Conservation (phyloP, 2,797 vertebrate species). For the Spizella passerina region DNA sequence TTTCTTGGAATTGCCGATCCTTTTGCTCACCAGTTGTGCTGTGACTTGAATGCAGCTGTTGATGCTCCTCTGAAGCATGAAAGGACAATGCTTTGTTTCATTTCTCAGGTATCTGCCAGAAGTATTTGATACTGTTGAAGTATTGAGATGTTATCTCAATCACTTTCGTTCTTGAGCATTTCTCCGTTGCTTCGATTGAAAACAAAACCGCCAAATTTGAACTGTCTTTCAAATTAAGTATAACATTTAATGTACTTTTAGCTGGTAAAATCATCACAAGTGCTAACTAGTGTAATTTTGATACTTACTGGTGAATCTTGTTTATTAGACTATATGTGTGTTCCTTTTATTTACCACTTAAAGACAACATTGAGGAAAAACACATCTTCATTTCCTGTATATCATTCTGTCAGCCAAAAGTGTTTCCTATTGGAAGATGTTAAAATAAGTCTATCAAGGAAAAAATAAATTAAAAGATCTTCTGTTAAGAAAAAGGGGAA, state of each 20-base stretch:
- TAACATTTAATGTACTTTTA: not conserved
- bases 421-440: not conserved
- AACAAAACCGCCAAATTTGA: not conserved
- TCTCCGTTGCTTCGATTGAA: not conserved
- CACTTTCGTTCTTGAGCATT: not conserved
- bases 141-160: not conserved
- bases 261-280: not conserved
- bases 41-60: not conserved
- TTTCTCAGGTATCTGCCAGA: not conserved
- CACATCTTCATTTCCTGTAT: not conserved
- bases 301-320: not conserved
- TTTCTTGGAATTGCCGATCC: not conserved
- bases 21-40: not conserved
- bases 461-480: not conserved
- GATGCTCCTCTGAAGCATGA: slow-evolving; percentile 25
- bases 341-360: not conserved
- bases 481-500: not conserved
- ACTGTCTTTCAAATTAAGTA: not conserved
- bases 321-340: not conserved
- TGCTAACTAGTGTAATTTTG: not conserved
- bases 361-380: not conserved
- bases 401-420: not conserved
- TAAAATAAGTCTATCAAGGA: not conserved
- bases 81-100: not conserved
- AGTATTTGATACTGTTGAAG: not conserved